Evolutionary conservation across 92 coral and sea anemone species (phyloP).

Genomic region (Actinernus sp.): DNA sequence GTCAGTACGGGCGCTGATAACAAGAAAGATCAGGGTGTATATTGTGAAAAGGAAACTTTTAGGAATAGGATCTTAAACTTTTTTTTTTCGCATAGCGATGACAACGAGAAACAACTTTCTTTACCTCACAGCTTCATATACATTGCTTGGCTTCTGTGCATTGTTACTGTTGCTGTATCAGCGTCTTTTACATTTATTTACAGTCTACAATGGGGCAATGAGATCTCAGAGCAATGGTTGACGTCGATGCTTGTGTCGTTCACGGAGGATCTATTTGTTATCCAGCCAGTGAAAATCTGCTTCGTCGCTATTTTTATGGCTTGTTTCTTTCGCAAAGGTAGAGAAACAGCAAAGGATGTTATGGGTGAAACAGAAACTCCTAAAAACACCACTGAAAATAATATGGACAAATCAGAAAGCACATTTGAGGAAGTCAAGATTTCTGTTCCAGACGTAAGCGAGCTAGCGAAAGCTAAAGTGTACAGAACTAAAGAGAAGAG

Average conservation of each 20-base stretch:
- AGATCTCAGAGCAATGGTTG: slow-evolving; percentile 82
- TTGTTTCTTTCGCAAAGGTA: slow-evolving; percentile 14
- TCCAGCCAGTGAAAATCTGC: slow-evolving; percentile 85
- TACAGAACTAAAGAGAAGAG: slow-evolving; percentile 67
- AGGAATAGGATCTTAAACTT: no score
- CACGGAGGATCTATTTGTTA: slow-evolving; percentile 76
- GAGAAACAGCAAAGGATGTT: no score
- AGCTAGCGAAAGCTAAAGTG: no score
- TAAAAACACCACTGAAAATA: no score
- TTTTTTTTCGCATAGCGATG: slow-evolving; percentile 1
- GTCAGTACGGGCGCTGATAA: no score
- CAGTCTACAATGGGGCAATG: slow-evolving; percentile 91
- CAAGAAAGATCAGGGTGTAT: no score
- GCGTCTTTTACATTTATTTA: slow-evolving; percentile 76
- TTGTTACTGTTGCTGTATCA: slow-evolving; percentile 62
- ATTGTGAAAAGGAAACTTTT: no score
- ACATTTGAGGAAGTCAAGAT: no score
- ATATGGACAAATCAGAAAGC: no score
- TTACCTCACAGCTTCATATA: slow-evolving; percentile 70
- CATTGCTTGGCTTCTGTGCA: slow-evolving; percentile 80
- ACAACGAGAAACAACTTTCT: slow-evolving; percentile 6
- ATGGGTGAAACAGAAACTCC: no score
- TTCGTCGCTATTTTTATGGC: slow-evolving; percentile 69
- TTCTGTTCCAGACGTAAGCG: no score
- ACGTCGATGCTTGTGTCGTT: slow-evolving; percentile 86